phyloP scores from a whole-genome alignment of 2,797 vertebrate species.

The Antennarius maculatus region DNA sequence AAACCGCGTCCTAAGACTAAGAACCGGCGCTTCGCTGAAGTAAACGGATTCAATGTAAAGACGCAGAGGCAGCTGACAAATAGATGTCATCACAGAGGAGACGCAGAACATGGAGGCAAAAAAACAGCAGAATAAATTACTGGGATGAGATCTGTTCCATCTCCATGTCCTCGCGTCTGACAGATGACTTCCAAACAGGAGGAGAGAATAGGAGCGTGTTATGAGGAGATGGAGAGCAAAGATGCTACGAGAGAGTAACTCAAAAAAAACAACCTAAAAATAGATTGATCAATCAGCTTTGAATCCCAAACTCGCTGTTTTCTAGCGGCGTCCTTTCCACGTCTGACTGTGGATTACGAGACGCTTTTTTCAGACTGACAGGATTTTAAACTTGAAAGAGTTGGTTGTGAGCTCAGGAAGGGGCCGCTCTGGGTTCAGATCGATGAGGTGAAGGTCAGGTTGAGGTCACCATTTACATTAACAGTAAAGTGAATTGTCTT shows the following conservation, averaged over 20 bases:
- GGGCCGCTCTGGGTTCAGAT: too few species aligned
- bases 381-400: too few species aligned
- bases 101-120: conserved; percentile 20
- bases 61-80: conserved; percentile 46
- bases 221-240: too few species aligned
- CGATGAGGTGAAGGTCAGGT: too few species aligned
- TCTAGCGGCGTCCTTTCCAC: too few species aligned
- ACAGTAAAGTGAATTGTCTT: too few species aligned
- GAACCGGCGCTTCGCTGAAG: conserved; percentile 14
- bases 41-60: conserved; percentile 50
- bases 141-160: conserved; percentile 30
- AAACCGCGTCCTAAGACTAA: background rate
- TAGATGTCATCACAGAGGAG: conserved; percentile 33
- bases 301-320: too few species aligned
- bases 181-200: conserved; percentile 34
- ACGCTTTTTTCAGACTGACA: too few species aligned
- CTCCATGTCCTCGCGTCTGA: conserved; percentile 36
- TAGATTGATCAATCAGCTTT: background rate
- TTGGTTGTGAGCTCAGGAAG: too few species aligned
- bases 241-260: too few species aligned
- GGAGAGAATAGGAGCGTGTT: background rate
- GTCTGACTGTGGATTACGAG: too few species aligned
- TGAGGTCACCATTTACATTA: too few species aligned
- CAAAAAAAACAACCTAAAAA: background rate
- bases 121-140: conserved; percentile 51